These are phyloP conservation scores for Poecilia velifera DNA, from an alignment of 2,797 vertebrate genomes.

Conservation along the genomic window DNA sequence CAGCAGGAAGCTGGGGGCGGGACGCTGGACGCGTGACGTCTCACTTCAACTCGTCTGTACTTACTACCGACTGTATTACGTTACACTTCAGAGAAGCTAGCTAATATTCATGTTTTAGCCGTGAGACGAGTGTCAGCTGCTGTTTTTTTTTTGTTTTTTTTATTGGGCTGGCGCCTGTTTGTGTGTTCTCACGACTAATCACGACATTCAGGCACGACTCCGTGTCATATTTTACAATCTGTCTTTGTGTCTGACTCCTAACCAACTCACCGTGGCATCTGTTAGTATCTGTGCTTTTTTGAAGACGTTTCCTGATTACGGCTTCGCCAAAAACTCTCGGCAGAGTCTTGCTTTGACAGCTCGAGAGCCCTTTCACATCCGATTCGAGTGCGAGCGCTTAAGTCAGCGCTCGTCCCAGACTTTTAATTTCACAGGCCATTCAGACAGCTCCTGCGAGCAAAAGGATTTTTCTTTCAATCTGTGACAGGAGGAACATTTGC, in stretches of 20 bases:
- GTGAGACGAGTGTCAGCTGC: not conserved
- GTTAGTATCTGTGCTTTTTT: not conserved
- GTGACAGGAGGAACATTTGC: conserved; percentile 26
- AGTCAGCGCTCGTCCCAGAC: not conserved
- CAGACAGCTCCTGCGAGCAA: not conserved
- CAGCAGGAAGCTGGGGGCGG: too few species aligned
- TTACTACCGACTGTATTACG: not conserved
- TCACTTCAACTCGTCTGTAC: too few species aligned
- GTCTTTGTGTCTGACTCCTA: not conserved
- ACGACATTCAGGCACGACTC: not conserved
- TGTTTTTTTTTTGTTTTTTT: not conserved
- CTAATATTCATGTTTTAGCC: not conserved
- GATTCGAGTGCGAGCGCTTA: not conserved
- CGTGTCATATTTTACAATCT: not conserved
- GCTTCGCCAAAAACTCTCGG: not conserved
- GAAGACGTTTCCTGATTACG: not conserved
- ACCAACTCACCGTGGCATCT: not conserved
- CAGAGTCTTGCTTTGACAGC: not conserved
- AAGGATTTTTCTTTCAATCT: conserved; percentile 5
- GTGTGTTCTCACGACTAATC: not conserved
- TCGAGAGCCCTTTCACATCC: not conserved
- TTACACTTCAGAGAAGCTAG: too few species aligned
- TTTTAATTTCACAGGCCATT: conserved; percentile 15
- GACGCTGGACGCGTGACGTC: too few species aligned
- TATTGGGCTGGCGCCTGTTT: not conserved